Evolutionary conservation across 2,888 invertebrate species (phyloP), one percentile per base, ranked within the genome.

Genomic region (Morpho helenor): DNA sequence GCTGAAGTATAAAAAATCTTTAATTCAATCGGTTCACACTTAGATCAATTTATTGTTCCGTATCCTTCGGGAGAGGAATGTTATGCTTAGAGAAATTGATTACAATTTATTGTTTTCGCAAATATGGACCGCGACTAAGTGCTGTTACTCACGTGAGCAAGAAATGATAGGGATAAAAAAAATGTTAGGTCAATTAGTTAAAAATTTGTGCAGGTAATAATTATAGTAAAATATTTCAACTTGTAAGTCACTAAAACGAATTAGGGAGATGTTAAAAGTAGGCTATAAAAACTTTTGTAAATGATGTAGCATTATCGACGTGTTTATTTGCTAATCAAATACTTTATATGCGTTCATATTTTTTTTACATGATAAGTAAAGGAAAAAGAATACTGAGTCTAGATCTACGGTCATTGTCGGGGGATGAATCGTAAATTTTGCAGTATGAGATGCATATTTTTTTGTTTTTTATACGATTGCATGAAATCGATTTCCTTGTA

Each of bases 401-500:
- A 85, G 87, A 82, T 81, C 73, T 60, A 71, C 71, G 87, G 82
- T 87, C 86, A 81, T 81, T 88, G 87, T 65, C 86, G 79, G 85
- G 87, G 88, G 88, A 88, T 89, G 89, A 89, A 79, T 85, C 68
- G 87, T 84, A 79, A 84, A 68, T 86, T 86, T 89, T 68, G 72
- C 73, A 67, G 64, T 65, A 69, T 69, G 70, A 71, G 71, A 75
- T 86, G 84, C 82, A 83, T 75, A 81, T 83, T 79, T 82, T 72
- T 69, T 67, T 56, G 64, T 73, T 83, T 82, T 81, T 81, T 80
- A 74, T 77, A 67, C 63, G 70, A 66, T 73, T 80, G 79, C 78
- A 80, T 80, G 79, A 80, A 83, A 81, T 83, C 79, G 80, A 79
- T 86, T 85, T 85, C 82, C 82, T 84, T 84, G 80, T 82, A 66